Evolutionary conservation across 2,888 invertebrate genomes (phyloP).

Genomic region (Caradrina clavipalpis): DNA sequence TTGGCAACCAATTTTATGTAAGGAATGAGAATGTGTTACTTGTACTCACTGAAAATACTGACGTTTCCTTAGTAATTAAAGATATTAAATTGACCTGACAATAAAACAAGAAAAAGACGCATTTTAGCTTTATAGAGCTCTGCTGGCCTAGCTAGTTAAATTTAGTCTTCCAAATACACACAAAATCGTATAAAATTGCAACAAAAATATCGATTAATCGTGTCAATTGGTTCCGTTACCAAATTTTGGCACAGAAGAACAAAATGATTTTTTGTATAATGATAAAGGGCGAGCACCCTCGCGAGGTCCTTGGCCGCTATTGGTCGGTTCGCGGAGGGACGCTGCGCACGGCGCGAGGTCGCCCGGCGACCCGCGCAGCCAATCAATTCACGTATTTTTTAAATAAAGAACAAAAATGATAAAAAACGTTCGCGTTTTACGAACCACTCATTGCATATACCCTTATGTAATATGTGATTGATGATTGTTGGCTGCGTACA

Average conservation of each 20-base stretch:
- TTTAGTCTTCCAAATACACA: no score
- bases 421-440: conserved; percentile 83
- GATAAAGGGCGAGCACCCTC: conserved; percentile 87
- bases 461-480: conserved; percentile 75
- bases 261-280: conserved; percentile 68
- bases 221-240: conserved; percentile 55
- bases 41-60: not conserved
- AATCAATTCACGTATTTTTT: conserved; percentile 90
- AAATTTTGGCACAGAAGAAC: conserved; percentile 58
- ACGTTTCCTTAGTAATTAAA: not conserved
- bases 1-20: not conserved
- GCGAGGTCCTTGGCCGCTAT: conserved; percentile 72
- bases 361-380: conserved; percentile 82
- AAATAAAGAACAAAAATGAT: conserved; percentile 88
- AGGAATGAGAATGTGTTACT: not conserved
- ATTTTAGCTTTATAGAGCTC: not conserved
- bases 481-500: conserved; percentile 36
- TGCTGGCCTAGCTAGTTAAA: not conserved
- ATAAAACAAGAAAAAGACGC: not conserved
- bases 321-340: conserved; percentile 78
- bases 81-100: not conserved
- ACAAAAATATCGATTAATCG: conserved; percentile 43
- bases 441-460: conserved; percentile 67
- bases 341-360: conserved; percentile 76
- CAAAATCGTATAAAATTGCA: conserved; percentile 31